Evolutionary conservation across 2,113 vertebrate genomes (phyloP), one percentile per base, ranked within the genome.

Genomic region (Channa maculata): DNA sequence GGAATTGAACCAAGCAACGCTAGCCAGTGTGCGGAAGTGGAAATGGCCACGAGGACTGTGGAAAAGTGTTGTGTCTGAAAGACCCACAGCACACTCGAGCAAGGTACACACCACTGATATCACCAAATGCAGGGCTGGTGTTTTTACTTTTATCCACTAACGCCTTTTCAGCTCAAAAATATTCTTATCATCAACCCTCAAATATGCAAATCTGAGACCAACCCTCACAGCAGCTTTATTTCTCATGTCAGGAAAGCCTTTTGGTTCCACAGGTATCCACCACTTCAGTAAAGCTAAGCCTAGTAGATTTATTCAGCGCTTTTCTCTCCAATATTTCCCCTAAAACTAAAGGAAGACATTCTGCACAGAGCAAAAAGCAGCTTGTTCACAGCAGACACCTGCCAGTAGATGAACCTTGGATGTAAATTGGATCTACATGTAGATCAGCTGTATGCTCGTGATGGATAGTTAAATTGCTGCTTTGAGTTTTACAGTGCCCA

Each of bases 1-100:
- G 49, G 98, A 99, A 90, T 92, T 99, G 69, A 99, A 99, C 92
- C 96, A 97, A 73, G 96, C 95, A 0, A 94, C 89, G 0, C 92
- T 98, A 84, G 91, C 95, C 87, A 96, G 95, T 57, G 94, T 98
- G 62, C 95, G 95, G 70, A 96, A 93, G 83, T 98, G 97, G 97
- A 97, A 94, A 85, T 92, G 94, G 50, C 92, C 96, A 6, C 93
- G 95, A 71, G 97, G 97, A 2, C 87, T 93, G 45, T 99, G 98
- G 98, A 97, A 95, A 85, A 94, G 94, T 14, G 24, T 89, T 0
- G 93, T 96, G 70, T 96, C 96, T 0, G 96, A 97, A 77, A 95
- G 94, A 36, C 93, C 96, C 61, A 96, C 94, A 0, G 89, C 91
- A 55, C 91, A 85, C 13, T 92, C 93, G 48, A 88, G 87, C 65